A percentile compares a stretch with the other conserved stretches of the same genome.
These are phyloP conservation scores for Mythimna impura DNA, from an alignment of 2,888 invertebrate genomes.

Conservation along the genomic window DNA sequence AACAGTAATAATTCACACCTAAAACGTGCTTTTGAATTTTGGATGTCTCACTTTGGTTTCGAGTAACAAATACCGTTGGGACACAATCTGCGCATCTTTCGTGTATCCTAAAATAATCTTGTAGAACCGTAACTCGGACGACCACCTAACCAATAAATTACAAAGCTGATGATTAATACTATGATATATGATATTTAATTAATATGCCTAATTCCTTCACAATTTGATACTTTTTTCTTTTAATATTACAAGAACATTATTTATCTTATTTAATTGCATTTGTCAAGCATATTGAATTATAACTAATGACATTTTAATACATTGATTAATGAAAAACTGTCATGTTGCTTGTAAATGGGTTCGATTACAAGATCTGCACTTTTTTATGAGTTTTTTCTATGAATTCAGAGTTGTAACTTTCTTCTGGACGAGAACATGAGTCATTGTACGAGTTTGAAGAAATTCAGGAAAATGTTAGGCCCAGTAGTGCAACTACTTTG, in stretches of 20 bases:
- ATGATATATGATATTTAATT: constrained; percentile 42
- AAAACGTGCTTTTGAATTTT: constrained; percentile 22
- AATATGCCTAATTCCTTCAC: constrained; percentile 20
- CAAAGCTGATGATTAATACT: constrained; percentile 42
- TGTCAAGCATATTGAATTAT: constrained; percentile 30
- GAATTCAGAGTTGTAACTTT: constrained; percentile 48
- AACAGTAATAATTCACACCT: constrained; percentile 16
- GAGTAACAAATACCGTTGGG: constrained; percentile 39
- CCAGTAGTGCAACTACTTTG: constrained; percentile 70
- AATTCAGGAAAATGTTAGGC: constrained; percentile 64
- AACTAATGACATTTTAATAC: constrained; percentile 16
- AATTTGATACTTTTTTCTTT: constrained; percentile 38
- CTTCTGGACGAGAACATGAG: constrained; percentile 49
- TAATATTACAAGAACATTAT: constrained; percentile 20
- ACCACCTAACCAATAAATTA: constrained; percentile 49
- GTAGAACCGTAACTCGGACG: constrained; percentile 26
- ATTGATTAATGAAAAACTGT: constrained; percentile 28
- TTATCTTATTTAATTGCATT: constrained; percentile 30
- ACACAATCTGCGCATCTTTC: constrained; percentile 23
- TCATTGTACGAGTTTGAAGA: constrained; percentile 54
- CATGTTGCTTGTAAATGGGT: constrained; percentile 13
- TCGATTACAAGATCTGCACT: constrained; percentile 26
- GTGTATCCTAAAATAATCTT: constrained; percentile 42
- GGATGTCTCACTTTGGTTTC: constrained; percentile 24
- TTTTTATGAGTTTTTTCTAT: constrained; percentile 34